Evolutionary conservation across 2,113 vertebrate species (phyloP), one percentile per base, ranked within the genome.

Genomic region (Phylloscopus trochiloides): DNA sequence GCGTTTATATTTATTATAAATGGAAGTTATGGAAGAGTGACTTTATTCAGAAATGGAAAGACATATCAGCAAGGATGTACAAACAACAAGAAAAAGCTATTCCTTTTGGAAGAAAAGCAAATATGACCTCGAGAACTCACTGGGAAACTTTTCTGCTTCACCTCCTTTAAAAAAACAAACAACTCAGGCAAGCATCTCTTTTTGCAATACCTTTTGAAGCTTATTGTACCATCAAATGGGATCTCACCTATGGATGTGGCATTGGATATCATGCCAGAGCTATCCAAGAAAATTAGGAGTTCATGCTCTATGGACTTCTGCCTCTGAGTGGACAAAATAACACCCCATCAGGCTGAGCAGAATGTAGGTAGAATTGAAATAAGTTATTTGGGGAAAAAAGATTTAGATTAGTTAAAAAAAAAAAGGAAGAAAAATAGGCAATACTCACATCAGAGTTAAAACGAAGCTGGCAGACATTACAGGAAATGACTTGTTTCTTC

Each of bases 381-480:
- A 3, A 58, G 19, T 63, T 47, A 9, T 72, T 84, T 68, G n/a
- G 14, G 38, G 66, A 90, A 74, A 78, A 93, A 17, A 72, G 18
- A 76, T 62, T 77, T 72, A 81, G 34, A 89, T 66, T 88, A 90
- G 79, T 94, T 74, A 94, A 65, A 67, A 36, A 48, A 78, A 16
- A 40, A 14, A n/a, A 48, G 12, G 15, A 82, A 85, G 32, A 29
- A 72, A 96, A 94, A 75, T 14, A 87, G 70, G 61, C n/a, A 73
- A 96, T 98, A 98, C 99, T 99, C 97, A 99, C 99, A 83, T 99
- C 99, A 7, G 99, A 99, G 96, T 99, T 99, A 98, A 99, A 99
- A 88, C 99, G 99, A 95, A 99, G 98, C 95, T 99, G 99, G 97
- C 99, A 99, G 94, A 99, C 98, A 71, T 98, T 99, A 97, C 99